Base-by-base conservation (phyloP, 2,113 vertebrate species). In the Gobius niger region DNA sequence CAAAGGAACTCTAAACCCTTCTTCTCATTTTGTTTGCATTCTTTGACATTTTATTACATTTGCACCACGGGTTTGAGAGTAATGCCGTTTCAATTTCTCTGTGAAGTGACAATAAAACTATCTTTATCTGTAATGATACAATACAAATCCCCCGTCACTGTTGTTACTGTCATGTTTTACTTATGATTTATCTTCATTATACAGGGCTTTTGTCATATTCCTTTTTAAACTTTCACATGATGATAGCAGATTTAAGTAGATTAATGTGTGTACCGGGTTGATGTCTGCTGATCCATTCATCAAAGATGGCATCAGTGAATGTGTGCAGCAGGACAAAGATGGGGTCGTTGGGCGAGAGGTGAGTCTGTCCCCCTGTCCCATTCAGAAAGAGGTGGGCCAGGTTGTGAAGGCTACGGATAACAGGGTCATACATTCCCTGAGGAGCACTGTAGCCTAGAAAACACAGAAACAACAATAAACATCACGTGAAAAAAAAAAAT, bases 381-480 rank as follows among this genome's bases (percentile, higher is more conserved):
- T 99, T 98, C 70, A 99, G 86, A 84, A 98, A 99, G 12, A 99
- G 92, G 85, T 99, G 97, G 80, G 96, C 97, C 88, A 99, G 80
- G 70, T 98, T 98, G 88, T 99, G 96, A 81, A 98, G 95, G 68
- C 95, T 98, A 78, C 96, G 92, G 57, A 99, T 91, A 56, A 93
- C 89, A 1, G 97, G 95, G 75, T 98, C 93, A 0, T 98, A 99
- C 61, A 63, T 91, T 65, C 97, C 97, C 54, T 91, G 92, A 63
- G 97, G 96, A 70, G 95, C 93, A n/a, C 94, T 98, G 89, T 98
- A 99, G 56, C 97, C 97, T 98, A 72, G 67, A 67, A 73, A 66
- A 65, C 13, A 19, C 1, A n/a, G n/a, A 64, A 49, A 0, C 24
- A 34, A 47, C 15, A 63, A 54, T 62, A 66, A 64, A 9, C 40